phyloP scores from a whole-genome alignment of 2,797 vertebrate species.

The Pipistrellus pygmaeus region DNA sequence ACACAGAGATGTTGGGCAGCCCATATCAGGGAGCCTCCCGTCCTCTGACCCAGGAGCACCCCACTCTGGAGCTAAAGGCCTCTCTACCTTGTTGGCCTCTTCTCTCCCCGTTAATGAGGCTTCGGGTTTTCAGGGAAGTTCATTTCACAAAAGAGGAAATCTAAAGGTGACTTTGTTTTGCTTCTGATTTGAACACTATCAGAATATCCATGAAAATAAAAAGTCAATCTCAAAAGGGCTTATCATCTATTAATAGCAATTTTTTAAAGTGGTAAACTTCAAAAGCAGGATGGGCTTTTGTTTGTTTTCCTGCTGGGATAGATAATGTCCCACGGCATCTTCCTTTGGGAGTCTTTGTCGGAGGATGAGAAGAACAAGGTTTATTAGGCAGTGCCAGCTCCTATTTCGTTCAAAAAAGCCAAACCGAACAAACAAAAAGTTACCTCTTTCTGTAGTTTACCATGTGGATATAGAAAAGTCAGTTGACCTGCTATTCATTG shows the following conservation, averaged over 20 bases:
- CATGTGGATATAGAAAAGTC: not conserved
- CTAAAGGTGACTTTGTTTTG: constrained; percentile 82
- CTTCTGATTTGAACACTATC: constrained; percentile 74
- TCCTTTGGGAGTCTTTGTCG: constrained; percentile 88
- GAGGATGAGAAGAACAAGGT: constrained; percentile 82
- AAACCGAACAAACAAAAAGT: constrained; percentile 54
- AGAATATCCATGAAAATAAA: constrained; percentile 72
- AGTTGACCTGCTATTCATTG: constrained; percentile 32
- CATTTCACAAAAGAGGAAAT: constrained; percentile 39
- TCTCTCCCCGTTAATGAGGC: constrained; percentile 43
- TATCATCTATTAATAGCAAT: constrained; percentile 80
- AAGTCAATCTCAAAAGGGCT: constrained; percentile 64
- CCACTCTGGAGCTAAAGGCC: not conserved
- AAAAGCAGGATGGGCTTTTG: constrained; percentile 80
- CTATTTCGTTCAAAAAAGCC: constrained; percentile 76
- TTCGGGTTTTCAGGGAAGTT: constrained; percentile 47
- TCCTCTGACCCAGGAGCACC: not conserved
- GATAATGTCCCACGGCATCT: constrained; percentile 83
- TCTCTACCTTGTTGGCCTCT: not conserved
- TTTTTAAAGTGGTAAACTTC: constrained; percentile 83
- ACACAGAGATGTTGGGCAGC: not conserved
- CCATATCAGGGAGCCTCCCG: not conserved
- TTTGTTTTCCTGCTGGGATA: constrained; percentile 83
- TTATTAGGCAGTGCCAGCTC: constrained; percentile 80
- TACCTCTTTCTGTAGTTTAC: constrained; percentile 30